phyloP scores from a whole-genome alignment of 2,888 invertebrate species.

The Escarpia spicata region DNA sequence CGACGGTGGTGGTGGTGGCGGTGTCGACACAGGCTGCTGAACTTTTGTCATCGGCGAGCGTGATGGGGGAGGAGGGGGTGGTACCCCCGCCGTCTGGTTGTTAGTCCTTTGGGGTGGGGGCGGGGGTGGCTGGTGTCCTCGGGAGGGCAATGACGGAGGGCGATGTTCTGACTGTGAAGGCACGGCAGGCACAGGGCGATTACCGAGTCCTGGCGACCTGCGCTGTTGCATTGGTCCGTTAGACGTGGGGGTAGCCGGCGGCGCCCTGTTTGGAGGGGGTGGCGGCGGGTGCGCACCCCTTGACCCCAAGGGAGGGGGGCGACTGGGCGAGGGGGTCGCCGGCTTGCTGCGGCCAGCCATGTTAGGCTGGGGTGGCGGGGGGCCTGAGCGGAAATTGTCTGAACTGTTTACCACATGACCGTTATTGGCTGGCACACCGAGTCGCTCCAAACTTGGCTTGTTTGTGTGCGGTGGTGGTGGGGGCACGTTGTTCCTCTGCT shows the following conservation, averaged over 20 bases:
- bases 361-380: neutral
- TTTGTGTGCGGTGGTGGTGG: neutral
- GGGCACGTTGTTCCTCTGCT: neutral
- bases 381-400: neutral
- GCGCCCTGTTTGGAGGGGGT: neutral
- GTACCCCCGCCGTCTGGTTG: neutral
- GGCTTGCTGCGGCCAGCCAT: neutral
- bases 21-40: neutral
- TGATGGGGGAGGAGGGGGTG: neutral
- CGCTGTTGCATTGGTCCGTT: neutral
- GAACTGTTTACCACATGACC: neutral
- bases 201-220: neutral
- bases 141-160: neutral
- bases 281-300: neutral
- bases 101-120: neutral
- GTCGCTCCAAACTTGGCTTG: neutral
- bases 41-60: slow-evolving; percentile 6
- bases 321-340: neutral
- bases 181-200: neutral
- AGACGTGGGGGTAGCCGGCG: neutral
- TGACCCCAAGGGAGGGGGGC: neutral
- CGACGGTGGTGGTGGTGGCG: neutral
- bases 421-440: neutral
- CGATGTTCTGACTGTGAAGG: neutral
- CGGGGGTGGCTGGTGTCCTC: neutral